Conservation (phyloP, 1,140 invertebrate genomes). For the Drosophila pachea region DNA sequence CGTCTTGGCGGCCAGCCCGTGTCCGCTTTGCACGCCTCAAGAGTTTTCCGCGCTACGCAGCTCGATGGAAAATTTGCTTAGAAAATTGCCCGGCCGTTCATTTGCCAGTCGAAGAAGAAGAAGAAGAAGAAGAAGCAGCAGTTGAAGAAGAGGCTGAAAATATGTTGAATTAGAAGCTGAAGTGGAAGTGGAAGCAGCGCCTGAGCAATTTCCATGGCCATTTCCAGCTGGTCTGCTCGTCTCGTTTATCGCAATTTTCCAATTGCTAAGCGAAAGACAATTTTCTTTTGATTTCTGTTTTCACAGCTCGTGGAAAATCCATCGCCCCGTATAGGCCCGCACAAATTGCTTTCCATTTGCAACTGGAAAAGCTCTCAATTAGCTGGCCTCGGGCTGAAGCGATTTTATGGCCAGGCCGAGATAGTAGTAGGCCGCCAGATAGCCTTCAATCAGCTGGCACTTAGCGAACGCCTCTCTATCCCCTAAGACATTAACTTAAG, state of each 20-base stretch:
- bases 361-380: too few relatives aligned
- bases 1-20: constrained; percentile 3
- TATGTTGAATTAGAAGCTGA: too few relatives aligned
- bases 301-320: background rate
- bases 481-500: too few relatives aligned
- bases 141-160: background rate
- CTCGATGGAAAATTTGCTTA: constrained; percentile 61
- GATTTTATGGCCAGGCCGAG: too few relatives aligned
- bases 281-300: background rate
- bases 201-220: constrained; percentile 3
- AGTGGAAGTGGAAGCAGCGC: too few relatives aligned
- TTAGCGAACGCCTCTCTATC: too few relatives aligned
- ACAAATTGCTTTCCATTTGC: too few relatives aligned
- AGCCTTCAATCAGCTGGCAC: too few relatives aligned
- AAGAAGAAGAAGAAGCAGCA: constrained; percentile 7
- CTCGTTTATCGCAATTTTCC: constrained; percentile 12
- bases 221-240: background rate
- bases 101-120: too few relatives aligned
- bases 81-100: constrained; percentile 40
- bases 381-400: too few relatives aligned
- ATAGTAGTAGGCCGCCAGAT: too few relatives aligned
- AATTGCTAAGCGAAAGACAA: background rate
- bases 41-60: constrained; percentile 36
- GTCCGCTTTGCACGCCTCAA: constrained; percentile 10
- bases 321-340: too few relatives aligned